These are phyloP conservation scores for Ephestia elutella DNA, from an alignment of 1,140 invertebrate genomes.

Conservation along the genomic window DNA sequence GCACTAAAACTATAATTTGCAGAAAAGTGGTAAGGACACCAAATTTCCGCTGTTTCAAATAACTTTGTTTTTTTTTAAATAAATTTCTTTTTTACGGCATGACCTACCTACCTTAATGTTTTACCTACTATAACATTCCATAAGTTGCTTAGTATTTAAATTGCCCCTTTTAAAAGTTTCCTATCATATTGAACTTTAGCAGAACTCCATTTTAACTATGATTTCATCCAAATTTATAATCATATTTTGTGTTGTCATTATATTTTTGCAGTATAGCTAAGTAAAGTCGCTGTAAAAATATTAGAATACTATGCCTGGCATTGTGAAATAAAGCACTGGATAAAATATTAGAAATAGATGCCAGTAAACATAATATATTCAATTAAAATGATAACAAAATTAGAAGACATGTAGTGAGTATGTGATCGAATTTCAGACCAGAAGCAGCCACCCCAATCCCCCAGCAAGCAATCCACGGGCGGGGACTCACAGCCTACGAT, in stretches of 20 bases:
- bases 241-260: neutral
- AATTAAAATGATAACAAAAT: too few species aligned
- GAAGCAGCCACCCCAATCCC: constrained; percentile 84
- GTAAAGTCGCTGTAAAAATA: neutral
- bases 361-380: too few species aligned
- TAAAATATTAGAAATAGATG: too few species aligned
- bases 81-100: constrained; percentile 1
- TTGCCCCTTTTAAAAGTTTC: neutral
- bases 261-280: neutral
- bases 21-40: constrained; percentile 29
- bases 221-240: neutral
- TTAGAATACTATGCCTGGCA: neutral
- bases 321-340: too few species aligned
- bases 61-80: neutral
- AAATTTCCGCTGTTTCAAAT: neutral
- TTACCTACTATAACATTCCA: neutral
- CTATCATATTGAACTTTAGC: neutral
- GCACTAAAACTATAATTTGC: constrained; percentile 54
- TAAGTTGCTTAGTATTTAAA: neutral
- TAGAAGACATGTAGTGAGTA: neutral
- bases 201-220: constrained; percentile 11
- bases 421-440: constrained; percentile 81
- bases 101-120: neutral
- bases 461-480: constrained; percentile 80
- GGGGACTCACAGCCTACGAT: constrained; percentile 96